Conservation (phyloP, 2,888 invertebrate species). For the Amphimallon solstitiale region DNA sequence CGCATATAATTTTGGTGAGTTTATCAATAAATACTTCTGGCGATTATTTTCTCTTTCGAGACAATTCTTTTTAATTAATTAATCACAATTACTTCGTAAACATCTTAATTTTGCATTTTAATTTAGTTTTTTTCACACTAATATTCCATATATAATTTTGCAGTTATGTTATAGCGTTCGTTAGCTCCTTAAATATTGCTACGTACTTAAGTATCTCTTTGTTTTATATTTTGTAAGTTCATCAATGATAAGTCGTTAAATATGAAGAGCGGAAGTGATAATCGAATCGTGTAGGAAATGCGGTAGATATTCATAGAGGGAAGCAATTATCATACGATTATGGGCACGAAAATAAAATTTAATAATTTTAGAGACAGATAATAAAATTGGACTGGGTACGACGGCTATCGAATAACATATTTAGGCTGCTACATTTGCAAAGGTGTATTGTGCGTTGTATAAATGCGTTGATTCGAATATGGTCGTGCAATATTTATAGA, state of each 20-base stretch:
- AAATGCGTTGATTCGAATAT: neutral
- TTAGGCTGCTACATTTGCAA: slow-evolving; percentile 5
- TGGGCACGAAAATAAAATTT: neutral
- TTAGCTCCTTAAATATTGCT: too few species aligned
- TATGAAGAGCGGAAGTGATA: slow-evolving; percentile 5
- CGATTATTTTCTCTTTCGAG: too few species aligned
- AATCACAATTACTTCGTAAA: too few species aligned
- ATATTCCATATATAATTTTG: too few species aligned
- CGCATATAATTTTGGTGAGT: slow-evolving; percentile 27
- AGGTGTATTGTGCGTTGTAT: slow-evolving; percentile 31
- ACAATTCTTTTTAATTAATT: neutral
- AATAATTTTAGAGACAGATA: neutral
- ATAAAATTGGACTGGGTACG: neutral
- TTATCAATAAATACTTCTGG: neutral
- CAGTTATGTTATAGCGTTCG: too few species aligned
- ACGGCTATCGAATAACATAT: neutral
- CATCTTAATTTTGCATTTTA: too few species aligned
- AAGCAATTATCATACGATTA: slow-evolving; percentile 4
- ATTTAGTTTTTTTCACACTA: too few species aligned
- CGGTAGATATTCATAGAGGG: slow-evolving; percentile 16
- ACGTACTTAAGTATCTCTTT: too few species aligned
- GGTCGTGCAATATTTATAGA: neutral
- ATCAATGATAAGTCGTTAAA: neutral
- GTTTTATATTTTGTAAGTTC: neutral
- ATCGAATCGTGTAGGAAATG: slow-evolving; percentile 21